These are phyloP conservation scores for Tetramorium alpestre DNA, from an alignment of 1,140 invertebrate species.

Conservation along the genomic window DNA sequence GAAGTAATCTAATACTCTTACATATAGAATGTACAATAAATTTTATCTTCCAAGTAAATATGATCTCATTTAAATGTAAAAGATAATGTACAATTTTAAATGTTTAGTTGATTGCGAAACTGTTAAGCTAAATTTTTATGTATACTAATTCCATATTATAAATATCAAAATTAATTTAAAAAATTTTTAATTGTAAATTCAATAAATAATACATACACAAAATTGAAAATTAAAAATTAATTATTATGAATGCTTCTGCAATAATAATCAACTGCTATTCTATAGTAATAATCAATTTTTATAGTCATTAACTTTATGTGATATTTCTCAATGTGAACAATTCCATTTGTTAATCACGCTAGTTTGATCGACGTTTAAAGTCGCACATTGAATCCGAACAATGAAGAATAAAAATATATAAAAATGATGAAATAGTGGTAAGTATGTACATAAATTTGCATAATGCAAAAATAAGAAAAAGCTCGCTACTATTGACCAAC, in stretches of 20 bases:
- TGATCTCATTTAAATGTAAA: background rate
- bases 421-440: background rate
- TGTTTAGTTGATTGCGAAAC: background rate
- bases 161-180: background rate
- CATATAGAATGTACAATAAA: background rate
- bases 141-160: background rate
- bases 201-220: background rate
- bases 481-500: slow-evolving; percentile 6
- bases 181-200: background rate
- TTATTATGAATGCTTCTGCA: background rate
- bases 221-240: background rate
- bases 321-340: background rate
- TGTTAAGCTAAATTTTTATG: background rate
- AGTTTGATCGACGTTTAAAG: background rate
- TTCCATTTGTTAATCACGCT: background rate
- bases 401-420: background rate
- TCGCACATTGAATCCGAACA: background rate
- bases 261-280: background rate
- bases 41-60: background rate
- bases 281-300: background rate
- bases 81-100: background rate
- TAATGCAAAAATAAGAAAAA: background rate
- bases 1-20: background rate
- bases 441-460: background rate
- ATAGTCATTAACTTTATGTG: background rate